Percentiles rank a stretch among this genome's conserved stretches.
Conservation (phyloP, 2,888 invertebrate genomes). For the Eristalinus aeneus region DNA sequence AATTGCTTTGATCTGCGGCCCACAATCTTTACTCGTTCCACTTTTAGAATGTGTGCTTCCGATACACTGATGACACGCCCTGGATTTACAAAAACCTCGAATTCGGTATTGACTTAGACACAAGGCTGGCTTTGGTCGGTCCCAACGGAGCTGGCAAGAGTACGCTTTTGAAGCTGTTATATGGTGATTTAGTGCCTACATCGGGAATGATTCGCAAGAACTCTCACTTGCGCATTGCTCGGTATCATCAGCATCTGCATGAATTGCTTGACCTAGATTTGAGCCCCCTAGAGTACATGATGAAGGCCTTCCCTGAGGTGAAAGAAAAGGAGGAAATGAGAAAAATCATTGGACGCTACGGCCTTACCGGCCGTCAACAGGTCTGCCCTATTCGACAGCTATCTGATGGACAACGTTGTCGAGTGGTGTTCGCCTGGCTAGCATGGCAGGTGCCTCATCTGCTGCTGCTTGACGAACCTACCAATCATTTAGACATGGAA, state of each 20-base stretch:
- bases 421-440: conserved; percentile 99
- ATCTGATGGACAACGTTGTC: conserved; percentile 98
- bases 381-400: conserved; percentile 84
- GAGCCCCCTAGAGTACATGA: conserved; percentile 99
- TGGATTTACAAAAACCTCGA: conserved; percentile 98
- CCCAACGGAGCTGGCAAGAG: conserved; percentile 99
- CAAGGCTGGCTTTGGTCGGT: conserved; percentile 95
- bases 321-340: conserved; percentile 99
- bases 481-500: conserved; percentile 98
- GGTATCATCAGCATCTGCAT: conserved; percentile 99
- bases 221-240: conserved; percentile 97
- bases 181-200: conserved; percentile 96
- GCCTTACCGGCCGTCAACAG: conserved; percentile 97
- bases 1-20: neutral
- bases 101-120: conserved; percentile 99
- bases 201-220: conserved; percentile 99
- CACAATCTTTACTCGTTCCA: neutral
- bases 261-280: conserved; percentile 96
- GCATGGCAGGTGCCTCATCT: conserved; percentile 99
- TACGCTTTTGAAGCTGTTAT: conserved; percentile 96
- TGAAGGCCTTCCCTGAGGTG: conserved; percentile 97
- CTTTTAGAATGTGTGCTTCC: conserved; percentile 94
- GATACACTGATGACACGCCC: conserved; percentile 92
- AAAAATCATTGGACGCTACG: conserved; percentile 98
- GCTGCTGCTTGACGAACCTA: conserved; percentile 90